phyloP scores from a whole-genome alignment of 2,888 invertebrate genomes.

The Ophioninae sp. region DNA sequence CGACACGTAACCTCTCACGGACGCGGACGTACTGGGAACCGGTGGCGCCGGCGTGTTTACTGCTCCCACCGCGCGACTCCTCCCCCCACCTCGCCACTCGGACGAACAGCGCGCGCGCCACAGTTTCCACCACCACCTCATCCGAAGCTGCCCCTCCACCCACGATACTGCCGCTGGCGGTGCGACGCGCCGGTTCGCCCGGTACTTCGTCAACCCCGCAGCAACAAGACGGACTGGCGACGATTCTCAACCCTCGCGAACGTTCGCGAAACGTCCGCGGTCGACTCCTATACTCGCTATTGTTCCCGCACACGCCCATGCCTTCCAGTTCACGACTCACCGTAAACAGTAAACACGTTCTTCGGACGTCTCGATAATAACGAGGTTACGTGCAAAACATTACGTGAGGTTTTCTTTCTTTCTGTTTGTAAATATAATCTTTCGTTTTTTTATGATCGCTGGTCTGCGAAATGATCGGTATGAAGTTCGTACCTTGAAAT shows the following conservation, averaged over 20 bases:
- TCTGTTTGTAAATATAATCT: too few relatives aligned
- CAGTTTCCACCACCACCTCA: conserved; percentile 10
- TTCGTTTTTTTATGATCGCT: too few relatives aligned
- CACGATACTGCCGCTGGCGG: conserved; percentile 17
- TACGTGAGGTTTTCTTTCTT: too few relatives aligned
- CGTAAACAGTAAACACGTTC: background rate
- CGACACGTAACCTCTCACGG: conserved; percentile 67
- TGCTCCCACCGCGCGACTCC: conserved; percentile 64
- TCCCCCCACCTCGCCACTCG: conserved; percentile 10
- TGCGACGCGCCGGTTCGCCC: conserved; percentile 22
- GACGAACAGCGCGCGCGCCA: conserved; percentile 36
- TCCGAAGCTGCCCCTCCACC: background rate
- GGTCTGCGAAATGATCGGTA: too few relatives aligned
- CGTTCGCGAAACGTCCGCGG: background rate
- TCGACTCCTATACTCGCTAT: background rate
- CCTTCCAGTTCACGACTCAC: background rate
- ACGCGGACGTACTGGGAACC: conserved; percentile 75
- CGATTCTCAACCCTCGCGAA: conserved; percentile 23
- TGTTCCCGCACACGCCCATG: background rate
- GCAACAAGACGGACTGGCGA: conserved; percentile 9
- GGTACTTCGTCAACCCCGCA: conserved; percentile 9
- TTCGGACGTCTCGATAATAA: too few relatives aligned
- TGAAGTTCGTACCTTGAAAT: too few relatives aligned
- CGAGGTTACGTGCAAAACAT: too few relatives aligned
- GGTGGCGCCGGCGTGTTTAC: conserved; percentile 78